Conservation (phyloP, 2,888 invertebrate genomes). For the Phlogophora meticulosa region DNA sequence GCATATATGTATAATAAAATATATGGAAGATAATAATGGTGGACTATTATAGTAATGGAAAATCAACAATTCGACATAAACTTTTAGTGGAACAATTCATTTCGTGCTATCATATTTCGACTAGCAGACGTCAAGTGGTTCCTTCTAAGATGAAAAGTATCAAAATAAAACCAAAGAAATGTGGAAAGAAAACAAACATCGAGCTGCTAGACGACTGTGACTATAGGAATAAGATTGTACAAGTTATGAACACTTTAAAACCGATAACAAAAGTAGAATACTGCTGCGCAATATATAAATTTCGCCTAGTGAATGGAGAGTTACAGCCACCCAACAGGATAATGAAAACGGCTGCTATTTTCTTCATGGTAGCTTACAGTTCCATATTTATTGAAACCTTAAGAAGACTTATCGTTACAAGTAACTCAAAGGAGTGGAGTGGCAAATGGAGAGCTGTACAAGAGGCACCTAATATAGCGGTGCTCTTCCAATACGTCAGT, state of each 20-base stretch:
- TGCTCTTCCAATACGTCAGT: slow-evolving; percentile 68
- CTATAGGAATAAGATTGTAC: slow-evolving; percentile 8
- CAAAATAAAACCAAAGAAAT: slow-evolving; percentile 1
- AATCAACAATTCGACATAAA: background rate
- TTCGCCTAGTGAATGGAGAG: slow-evolving; percentile 17
- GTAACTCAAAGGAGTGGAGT: slow-evolving; percentile 1
- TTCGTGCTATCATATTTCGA: background rate
- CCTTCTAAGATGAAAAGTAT: background rate
- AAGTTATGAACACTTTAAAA: slow-evolving; percentile 38
- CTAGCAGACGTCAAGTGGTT: slow-evolving; percentile 4
- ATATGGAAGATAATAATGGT: background rate
- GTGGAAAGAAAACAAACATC: slow-evolving; percentile 11
- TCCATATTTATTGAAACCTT: background rate
- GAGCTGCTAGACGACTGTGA: background rate
- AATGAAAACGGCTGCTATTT: slow-evolving; percentile 28
- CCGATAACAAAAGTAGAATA: slow-evolving; percentile 29
- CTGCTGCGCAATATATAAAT: slow-evolving; percentile 28
- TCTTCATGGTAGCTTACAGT: slow-evolving; percentile 6
- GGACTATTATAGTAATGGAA: slow-evolving; percentile 4
- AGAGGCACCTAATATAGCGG: slow-evolving; percentile 64
- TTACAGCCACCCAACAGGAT: slow-evolving; percentile 21
- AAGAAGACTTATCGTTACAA: background rate
- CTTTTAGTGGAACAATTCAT: background rate
- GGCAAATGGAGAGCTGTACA: slow-evolving; percentile 25
- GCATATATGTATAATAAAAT: no score